phyloP scores from a whole-genome alignment of 2,113 vertebrate species.

The Apodemus speciosus region DNA sequence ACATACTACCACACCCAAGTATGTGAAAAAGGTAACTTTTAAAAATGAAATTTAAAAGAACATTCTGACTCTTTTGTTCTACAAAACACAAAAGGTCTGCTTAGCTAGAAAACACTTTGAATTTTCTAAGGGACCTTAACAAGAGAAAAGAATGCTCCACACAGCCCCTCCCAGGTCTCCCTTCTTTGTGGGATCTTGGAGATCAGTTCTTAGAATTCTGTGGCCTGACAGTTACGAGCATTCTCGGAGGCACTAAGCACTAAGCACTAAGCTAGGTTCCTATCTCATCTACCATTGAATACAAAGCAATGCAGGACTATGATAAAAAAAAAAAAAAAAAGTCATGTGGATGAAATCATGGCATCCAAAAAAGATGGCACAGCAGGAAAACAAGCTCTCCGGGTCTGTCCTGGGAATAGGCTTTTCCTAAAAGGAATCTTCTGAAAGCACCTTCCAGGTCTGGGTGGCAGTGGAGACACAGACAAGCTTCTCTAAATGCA shows the following conservation, averaged over 20 bases:
- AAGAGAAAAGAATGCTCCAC: neutral
- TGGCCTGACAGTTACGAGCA: neutral
- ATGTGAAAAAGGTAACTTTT: neutral
- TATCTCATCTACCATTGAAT: neutral
- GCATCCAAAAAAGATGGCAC: neutral
- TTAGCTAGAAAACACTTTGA: neutral
- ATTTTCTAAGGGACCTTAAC: neutral
- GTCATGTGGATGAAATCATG: neutral
- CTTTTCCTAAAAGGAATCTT: neutral
- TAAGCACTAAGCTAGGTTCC: too few species aligned
- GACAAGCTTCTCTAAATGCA: neutral
- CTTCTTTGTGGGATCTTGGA: neutral
- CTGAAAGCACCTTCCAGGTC: neutral
- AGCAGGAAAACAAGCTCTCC: slow-evolving; percentile 12
- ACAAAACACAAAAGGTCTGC: neutral
- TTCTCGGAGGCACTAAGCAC: neutral
- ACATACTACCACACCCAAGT: neutral
- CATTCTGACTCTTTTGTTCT: neutral
- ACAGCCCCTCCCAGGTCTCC: neutral
- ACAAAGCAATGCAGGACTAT: neutral
- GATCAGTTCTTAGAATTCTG: neutral
- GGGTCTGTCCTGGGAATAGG: neutral
- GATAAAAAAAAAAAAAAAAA: neutral
- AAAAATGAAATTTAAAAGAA: slow-evolving; percentile 26
- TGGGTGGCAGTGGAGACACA: neutral